These are phyloP conservation scores for Amazonetta brasiliensis DNA, from an alignment of 2,797 vertebrate species.

Conservation along the genomic window DNA sequence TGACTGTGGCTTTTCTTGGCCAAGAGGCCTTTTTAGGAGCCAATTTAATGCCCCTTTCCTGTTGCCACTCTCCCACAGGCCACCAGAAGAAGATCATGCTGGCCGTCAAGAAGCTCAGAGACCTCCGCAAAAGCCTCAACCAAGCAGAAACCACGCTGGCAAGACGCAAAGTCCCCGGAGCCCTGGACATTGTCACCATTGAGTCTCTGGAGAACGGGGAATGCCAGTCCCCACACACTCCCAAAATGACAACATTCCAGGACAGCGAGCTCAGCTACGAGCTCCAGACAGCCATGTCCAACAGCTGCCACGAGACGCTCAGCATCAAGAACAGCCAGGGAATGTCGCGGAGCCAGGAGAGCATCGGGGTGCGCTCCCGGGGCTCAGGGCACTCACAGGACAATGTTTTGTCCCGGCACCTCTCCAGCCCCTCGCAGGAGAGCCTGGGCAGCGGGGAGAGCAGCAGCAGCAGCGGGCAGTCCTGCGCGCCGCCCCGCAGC, in stretches of 20 bases:
- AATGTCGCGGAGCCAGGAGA: conserved; percentile 88
- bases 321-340: conserved; percentile 77
- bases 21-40: background rate
- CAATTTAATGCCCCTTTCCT: background rate
- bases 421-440: conserved; percentile 80
- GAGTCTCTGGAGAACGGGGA: conserved; percentile 82
- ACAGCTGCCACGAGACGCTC: conserved; percentile 83
- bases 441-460: conserved; percentile 75
- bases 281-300: conserved; percentile 91
- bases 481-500: background rate
- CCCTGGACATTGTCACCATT: conserved; percentile 85
- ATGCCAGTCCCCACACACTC: conserved; percentile 73
- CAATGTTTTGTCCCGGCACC: conserved; percentile 69
- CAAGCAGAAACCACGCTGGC: conserved; percentile 75
- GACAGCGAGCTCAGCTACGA: conserved; percentile 92
- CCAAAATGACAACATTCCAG: conserved; percentile 91
- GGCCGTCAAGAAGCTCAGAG: conserved; percentile 90
- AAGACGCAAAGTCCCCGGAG: conserved; percentile 70
- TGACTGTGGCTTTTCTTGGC: background rate
- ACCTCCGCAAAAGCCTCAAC: conserved; percentile 85
- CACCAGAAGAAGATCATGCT: conserved; percentile 99
- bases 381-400: conserved; percentile 92
- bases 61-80: conserved; percentile 77
- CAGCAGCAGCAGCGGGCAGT: conserved; percentile 69
- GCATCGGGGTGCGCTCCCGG: conserved; percentile 87